phyloP scores from a whole-genome alignment of 2,797 vertebrate genomes.

The Catostomus latipinnis region DNA sequence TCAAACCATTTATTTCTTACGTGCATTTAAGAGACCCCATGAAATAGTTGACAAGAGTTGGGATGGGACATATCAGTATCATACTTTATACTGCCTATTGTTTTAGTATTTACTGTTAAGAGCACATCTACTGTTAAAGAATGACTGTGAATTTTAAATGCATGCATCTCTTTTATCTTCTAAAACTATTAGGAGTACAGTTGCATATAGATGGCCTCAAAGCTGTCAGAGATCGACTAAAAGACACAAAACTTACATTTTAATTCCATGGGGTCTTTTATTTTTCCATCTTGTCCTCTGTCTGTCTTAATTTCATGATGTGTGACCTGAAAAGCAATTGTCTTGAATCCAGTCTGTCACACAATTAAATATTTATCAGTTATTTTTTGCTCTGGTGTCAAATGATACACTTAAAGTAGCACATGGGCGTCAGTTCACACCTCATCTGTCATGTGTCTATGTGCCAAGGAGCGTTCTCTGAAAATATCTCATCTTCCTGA shows the following conservation, averaged over 20 bases:
- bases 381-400: slow-evolving; percentile 54
- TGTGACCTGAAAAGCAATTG: slow-evolving; percentile 28
- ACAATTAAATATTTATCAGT: slow-evolving; percentile 56
- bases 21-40: slow-evolving; percentile 26
- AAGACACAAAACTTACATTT: background rate
- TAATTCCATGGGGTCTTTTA: slow-evolving; percentile 30
- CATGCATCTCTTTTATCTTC: background rate
- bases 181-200: no score
- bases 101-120: background rate
- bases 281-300: slow-evolving; percentile 25
- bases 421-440: slow-evolving; percentile 47
- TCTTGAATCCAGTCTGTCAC: slow-evolving; percentile 44
- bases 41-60: background rate
- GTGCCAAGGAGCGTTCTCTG: slow-evolving; percentile 42
- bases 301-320: slow-evolving; percentile 43
- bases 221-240: background rate
- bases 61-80: no score
- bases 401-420: slow-evolving; percentile 39
- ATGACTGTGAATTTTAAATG: background rate
- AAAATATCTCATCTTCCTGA: slow-evolving; percentile 52
- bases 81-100: no score
- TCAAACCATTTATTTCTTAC: background rate
- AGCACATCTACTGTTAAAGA: no score
- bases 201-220: background rate
- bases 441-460: slow-evolving; percentile 39